Percentiles rank a stretch among this genome's conserved stretches.
These are phyloP conservation scores for Drosophila cognata DNA, from an alignment of 2,888 invertebrate genomes.

Conservation along the genomic window DNA sequence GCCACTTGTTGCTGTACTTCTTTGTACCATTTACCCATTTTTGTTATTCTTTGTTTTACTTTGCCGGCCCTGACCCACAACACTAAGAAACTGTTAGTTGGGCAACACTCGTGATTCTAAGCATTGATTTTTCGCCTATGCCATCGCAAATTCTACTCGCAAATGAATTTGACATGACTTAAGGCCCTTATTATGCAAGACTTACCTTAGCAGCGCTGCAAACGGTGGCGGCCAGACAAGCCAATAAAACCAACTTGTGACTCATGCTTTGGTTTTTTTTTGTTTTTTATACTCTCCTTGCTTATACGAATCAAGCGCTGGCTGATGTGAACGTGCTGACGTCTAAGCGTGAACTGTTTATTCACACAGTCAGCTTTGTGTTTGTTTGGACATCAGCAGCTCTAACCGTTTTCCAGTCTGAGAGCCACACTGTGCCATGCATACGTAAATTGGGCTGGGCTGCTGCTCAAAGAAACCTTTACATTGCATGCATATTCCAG, in stretches of 20 bases:
- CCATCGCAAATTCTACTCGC: slow-evolving; percentile 1
- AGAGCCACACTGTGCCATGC: slow-evolving; percentile 40
- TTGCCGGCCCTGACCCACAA: slow-evolving; percentile 54
- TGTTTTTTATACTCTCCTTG: slow-evolving; percentile 29
- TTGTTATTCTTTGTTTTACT: neutral
- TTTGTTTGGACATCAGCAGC: slow-evolving; percentile 14
- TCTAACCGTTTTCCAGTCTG: slow-evolving; percentile 49
- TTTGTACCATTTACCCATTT: slow-evolving; percentile 8
- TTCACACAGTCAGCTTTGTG: slow-evolving; percentile 16
- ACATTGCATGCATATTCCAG: slow-evolving; percentile 29
- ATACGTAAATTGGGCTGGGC: slow-evolving; percentile 39
- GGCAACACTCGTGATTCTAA: slow-evolving; percentile 10
- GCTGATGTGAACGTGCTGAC: slow-evolving; percentile 55
- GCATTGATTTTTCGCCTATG: neutral
- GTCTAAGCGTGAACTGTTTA: slow-evolving; percentile 66
- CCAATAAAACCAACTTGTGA: slow-evolving; percentile 67
- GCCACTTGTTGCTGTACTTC: slow-evolving; percentile 52
- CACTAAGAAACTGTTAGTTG: slow-evolving; percentile 10
- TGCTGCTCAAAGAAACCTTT: slow-evolving; percentile 5
- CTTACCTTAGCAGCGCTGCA: slow-evolving; percentile 71
- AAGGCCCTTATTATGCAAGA: slow-evolving; percentile 37
- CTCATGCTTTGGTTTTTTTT: slow-evolving; percentile 51
- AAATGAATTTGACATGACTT: slow-evolving; percentile 39
- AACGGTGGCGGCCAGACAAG: slow-evolving; percentile 56
- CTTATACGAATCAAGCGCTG: slow-evolving; percentile 30